Conservation (phyloP, 2,113 vertebrate genomes). For the Dolichotis patagonum region DNA sequence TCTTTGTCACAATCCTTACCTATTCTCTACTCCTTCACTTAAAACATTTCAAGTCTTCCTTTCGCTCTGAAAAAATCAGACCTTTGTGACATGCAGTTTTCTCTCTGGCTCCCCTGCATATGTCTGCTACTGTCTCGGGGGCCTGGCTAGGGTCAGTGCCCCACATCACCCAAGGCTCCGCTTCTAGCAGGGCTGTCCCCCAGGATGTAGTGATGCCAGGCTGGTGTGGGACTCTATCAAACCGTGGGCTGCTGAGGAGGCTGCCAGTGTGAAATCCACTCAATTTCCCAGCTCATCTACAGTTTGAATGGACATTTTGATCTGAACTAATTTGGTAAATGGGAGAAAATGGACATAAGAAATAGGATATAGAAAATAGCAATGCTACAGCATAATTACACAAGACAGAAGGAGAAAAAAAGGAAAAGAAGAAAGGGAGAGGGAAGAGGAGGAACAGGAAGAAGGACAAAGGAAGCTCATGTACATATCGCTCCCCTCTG, state of each 20-base stretch:
- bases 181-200: not conserved
- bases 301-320: constrained; percentile 58
- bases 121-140: not conserved
- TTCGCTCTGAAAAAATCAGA: too few relatives aligned
- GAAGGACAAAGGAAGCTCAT: not conserved
- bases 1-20: not conserved
- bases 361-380: constrained; percentile 39
- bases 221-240: not conserved
- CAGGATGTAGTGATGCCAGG: rapidly evolving
- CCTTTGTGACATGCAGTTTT: not conserved
- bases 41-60: too few relatives aligned
- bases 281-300: constrained; percentile 53
- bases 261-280: not conserved
- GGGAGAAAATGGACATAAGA: constrained; percentile 58
- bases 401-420: not conserved
- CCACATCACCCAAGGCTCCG: rapidly evolving
- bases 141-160: too few relatives aligned
- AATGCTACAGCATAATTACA: not conserved
- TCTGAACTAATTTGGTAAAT: constrained; percentile 65
- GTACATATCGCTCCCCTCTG: not conserved
- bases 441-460: not conserved
- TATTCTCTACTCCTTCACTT: not conserved
- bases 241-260: not conserved
- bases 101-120: not conserved
- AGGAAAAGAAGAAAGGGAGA: too few relatives aligned